Base-by-base conservation (phyloP, 2,797 vertebrate species). In the Lycodopsis pacificus region DNA sequence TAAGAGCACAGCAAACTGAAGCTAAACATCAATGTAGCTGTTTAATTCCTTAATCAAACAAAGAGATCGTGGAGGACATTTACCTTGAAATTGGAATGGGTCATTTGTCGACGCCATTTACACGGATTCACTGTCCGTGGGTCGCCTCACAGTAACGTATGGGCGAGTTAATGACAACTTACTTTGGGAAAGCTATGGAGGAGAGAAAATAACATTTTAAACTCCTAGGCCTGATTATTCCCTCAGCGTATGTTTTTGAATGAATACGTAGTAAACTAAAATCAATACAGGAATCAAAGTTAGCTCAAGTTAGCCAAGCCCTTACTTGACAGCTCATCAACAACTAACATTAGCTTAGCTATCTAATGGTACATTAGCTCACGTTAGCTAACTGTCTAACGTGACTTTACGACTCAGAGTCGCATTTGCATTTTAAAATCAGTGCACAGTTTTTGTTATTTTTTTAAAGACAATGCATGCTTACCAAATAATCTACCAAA, bases 71-170 rank as follows among this genome's bases (percentile, higher is more conserved):
- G 5, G 27, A 61, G 3, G 27, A 79, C 11, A 76, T 86, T 81
- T 87, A 97, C 97, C 97, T 92, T 95, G 94, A 83, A 98, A 97
- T 11, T 96, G 92, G 84, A 97, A 95, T 30, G 96, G 96, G 89
- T 97, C 96, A 30, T 83, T 89, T 49, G 69, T 91, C 7, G 95
- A 70, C 89, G 97, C 97, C 97, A 98, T 97, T 91, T 85, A 77
- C 13, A 32, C 53, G 13, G 27, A 71, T 61, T 68, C n/a, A 40
- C 42, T 75, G 11, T 38, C 20, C 22, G 12, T 64, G 11, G 36
- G 12, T 56, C 10, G 61, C 46, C 65, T 36, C 11, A 30, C n/a
- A 27, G 34, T 2, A 71, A 77, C 3, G 67, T 46, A 46, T 46
- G 22, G 3, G 5, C 9, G 67, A 61, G 2, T 61, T 32, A 7